A percentile compares a stretch with the other conserved stretches of the same genome.
Conservation (phyloP, 1,140 invertebrate genomes). For the Eriocheir sinensis region DNA sequence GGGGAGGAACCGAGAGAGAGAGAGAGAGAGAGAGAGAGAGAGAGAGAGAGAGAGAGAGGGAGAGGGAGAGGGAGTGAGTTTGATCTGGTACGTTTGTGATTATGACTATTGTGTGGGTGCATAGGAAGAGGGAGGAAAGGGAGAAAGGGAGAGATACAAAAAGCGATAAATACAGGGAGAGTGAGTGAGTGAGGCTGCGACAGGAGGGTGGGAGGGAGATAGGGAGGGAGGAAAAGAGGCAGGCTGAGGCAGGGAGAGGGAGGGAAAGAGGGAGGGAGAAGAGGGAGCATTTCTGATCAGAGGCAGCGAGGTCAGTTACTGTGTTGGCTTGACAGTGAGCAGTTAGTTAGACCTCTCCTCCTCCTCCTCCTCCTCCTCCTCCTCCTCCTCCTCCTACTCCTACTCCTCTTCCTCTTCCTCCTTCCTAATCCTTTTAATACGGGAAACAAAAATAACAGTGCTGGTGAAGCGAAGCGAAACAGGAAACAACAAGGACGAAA, state of each 20-base stretch:
- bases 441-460: neutral
- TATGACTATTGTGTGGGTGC: neutral
- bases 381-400: neutral
- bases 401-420: neutral
- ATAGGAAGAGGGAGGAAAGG: neutral
- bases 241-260: neutral
- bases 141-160: neutral
- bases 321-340: neutral
- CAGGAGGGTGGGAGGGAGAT: no score
- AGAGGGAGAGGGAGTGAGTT: neutral
- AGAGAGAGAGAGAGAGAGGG: neutral
- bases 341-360: neutral
- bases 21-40: conserved; percentile 20
- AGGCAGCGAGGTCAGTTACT: neutral
- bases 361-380: neutral
- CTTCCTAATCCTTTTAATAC: neutral
- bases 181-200: neutral
- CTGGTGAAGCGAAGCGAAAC: neutral
- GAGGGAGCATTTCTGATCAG: neutral
- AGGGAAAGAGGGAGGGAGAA: neutral
- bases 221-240: no score
- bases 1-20: neutral
- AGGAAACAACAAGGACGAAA: neutral
- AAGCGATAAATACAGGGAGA: no score
- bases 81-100: neutral